Percentiles rank a stretch among this genome's conserved stretches.
Evolutionary conservation across 2,113 vertebrate species (phyloP).

Genomic region (Saiga tatarica): DNA sequence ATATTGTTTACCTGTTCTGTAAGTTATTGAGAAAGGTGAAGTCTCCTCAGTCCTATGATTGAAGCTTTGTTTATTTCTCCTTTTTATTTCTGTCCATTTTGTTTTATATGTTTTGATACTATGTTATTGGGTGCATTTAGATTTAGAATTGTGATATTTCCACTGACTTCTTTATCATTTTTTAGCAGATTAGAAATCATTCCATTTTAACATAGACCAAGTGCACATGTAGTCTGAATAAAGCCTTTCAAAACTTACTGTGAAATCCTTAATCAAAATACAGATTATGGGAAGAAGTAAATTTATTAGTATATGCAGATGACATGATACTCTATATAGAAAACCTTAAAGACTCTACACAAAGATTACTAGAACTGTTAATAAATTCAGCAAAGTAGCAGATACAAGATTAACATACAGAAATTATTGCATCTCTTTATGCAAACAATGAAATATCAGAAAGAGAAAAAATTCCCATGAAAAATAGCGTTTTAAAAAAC

Average conservation of each 20-base stretch:
- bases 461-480: not conserved
- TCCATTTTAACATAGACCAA: not conserved
- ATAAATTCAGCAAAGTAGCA: not conserved
- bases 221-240: not conserved
- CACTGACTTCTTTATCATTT: not conserved
- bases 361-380: not conserved
- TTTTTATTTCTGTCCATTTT: not conserved
- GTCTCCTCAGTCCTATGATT: not conserved
- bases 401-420: not conserved
- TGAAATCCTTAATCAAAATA: not conserved
- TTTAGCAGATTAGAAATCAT: not conserved
- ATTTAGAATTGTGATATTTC: not conserved
- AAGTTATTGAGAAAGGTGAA: not conserved
- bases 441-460: not conserved
- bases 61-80: not conserved
- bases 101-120: not conserved
- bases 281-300: not conserved
- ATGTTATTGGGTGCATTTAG: not conserved
- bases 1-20: not conserved
- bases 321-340: not conserved
- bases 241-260: not conserved
- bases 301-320: not conserved
- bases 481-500: rapidly evolving
- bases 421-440: not conserved
- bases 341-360: not conserved